These are phyloP conservation scores for Lissonota sp. DNA, from an alignment of 2,888 invertebrate genomes.

Conservation along the genomic window DNA sequence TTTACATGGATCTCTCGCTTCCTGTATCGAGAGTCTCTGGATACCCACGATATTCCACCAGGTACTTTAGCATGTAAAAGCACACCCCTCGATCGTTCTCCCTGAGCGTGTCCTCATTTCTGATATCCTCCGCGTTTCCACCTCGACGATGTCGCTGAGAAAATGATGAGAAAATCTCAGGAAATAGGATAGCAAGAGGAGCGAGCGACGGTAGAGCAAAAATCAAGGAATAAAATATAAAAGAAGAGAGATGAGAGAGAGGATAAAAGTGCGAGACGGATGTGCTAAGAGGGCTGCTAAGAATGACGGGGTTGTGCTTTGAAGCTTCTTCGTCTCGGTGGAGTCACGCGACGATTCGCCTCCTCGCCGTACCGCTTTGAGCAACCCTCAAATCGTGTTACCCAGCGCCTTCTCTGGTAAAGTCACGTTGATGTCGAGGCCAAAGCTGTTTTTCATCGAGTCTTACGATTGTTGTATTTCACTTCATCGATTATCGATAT, in stretches of 20 bases:
- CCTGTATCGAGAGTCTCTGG: too few relatives aligned
- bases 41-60: too few relatives aligned
- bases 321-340: constrained; percentile 59
- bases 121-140: too few relatives aligned
- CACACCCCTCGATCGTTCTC: too few relatives aligned
- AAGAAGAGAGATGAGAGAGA: constrained; percentile 28
- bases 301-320: constrained; percentile 58
- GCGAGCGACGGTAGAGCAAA: constrained; percentile 5
- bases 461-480: too few relatives aligned
- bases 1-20: too few relatives aligned
- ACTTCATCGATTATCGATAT: too few relatives aligned
- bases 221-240: constrained; percentile 13
- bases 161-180: constrained; percentile 29
- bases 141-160: too few relatives aligned
- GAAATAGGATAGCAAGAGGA: constrained; percentile 34
- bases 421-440: constrained; percentile 60
- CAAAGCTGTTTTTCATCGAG: constrained; percentile 21
- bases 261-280: constrained; percentile 20
- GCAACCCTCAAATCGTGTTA: constrained; percentile 66
- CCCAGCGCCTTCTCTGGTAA: constrained; percentile 40
- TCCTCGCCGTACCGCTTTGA: constrained; percentile 77
- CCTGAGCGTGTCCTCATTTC: too few relatives aligned
- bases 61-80: too few relatives aligned
- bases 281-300: constrained; percentile 51
- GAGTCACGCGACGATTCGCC: constrained; percentile 81